Evolutionary conservation across 2,113 vertebrate genomes (phyloP).

Genomic region (Forbesichthys papilliferus): DNA sequence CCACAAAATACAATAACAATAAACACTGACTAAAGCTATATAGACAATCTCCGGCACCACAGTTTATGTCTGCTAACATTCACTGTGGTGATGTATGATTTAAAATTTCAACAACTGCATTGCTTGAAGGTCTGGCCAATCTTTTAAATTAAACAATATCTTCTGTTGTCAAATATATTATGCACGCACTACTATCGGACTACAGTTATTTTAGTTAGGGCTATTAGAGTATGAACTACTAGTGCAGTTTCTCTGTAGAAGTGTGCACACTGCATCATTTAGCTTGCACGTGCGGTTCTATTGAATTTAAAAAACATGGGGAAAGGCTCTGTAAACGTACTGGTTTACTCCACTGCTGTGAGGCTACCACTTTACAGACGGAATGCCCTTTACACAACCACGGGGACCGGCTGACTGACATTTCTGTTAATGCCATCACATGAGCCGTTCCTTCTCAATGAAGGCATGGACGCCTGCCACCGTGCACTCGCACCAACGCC

Average conservation of each 20-base stretch:
- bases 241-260: no score
- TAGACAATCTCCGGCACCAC: background rate
- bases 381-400: slow-evolving; percentile 59
- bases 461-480: slow-evolving; percentile 61
- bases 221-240: no score
- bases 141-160: no score
- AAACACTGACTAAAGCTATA: background rate
- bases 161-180: no score
- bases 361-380: slow-evolving; percentile 29
- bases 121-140: no score
- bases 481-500: slow-evolving; percentile 43
- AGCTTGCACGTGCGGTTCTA: slow-evolving; percentile 8
- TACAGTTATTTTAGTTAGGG: no score
- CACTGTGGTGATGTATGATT: no score
- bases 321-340: slow-evolving; percentile 17
- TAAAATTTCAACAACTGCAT: no score
- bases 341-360: slow-evolving; percentile 35
- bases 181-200: no score
- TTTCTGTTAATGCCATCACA: slow-evolving; percentile 68
- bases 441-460: slow-evolving; percentile 51
- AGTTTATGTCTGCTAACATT: background rate
- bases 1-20: background rate
- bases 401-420: slow-evolving; percentile 58
- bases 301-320: slow-evolving; percentile 18
- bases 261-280: slow-evolving; percentile 1